Conservation (phyloP, 2,888 invertebrate genomes). For the Cryptops parisi region DNA sequence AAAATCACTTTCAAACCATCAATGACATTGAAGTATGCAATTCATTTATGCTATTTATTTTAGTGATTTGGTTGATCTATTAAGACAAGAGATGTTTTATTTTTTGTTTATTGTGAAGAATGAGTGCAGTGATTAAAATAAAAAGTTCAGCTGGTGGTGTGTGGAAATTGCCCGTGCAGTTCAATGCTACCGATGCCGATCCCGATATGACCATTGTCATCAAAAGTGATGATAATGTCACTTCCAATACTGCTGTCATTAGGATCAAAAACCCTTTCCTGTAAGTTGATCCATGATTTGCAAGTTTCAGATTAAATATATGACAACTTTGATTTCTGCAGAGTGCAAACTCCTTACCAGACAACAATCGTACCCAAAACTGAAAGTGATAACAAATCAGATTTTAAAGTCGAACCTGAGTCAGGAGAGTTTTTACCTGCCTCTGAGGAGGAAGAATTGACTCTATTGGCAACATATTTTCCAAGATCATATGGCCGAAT, state of each 20-base stretch:
- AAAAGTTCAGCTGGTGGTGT: constrained; percentile 9
- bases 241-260: not conserved
- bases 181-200: not conserved
- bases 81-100: too few species aligned
- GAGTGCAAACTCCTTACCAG: not conserved
- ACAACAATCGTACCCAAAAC: not conserved
- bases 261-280: not conserved
- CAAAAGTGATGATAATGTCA: not conserved
- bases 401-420: constrained; percentile 2
- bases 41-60: too few species aligned
- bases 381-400: too few species aligned
- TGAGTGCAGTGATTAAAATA: not conserved
- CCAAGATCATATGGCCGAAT: not conserved
- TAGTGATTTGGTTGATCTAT: too few species aligned
- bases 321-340: not conserved
- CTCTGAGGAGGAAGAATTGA: not conserved
- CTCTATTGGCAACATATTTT: not conserved
- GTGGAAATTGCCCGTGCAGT: constrained; percentile 5
- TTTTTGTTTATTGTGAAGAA: not conserved
- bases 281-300: too few species aligned
- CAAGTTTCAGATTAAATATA: too few species aligned
- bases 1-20: not conserved
- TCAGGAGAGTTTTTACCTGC: constrained; percentile 4
- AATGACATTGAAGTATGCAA: constrained; percentile 4
- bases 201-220: constrained; percentile 2